Base-by-base conservation (phyloP, 2,113 vertebrate species). In the Petroica traversi region DNA sequence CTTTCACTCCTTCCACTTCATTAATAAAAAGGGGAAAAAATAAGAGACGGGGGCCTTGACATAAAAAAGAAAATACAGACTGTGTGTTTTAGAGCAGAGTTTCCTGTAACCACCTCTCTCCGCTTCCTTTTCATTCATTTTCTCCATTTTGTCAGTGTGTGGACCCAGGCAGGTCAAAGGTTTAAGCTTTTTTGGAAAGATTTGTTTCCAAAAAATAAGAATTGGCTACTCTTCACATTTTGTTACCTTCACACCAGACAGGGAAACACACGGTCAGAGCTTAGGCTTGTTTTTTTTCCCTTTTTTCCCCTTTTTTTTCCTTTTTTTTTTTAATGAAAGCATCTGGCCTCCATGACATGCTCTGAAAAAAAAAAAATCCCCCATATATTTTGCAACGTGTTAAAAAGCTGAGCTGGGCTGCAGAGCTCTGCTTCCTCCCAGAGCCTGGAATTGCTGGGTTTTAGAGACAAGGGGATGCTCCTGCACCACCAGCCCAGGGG, bases 221-320 rank as follows among this genome's bases (percentile, higher is more conserved):
- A 72, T 63, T 88, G 93, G 96, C 92, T 49, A 28, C 62, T 85
- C 83, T 54, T 52, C 18, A 45, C 63, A 66, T 92, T 94, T 91
- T 94, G 96, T 91, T 94, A 87, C 97, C 97, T 97, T 96, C 96
- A 55, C 87, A 76, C 72, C 93, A 72, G 75, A 28, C 84, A 24
- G 84, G 95, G 96, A 92, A 97, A 92, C 80, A 80, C 55, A 51
- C 5, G 8, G 90, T 95, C 97, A 89, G 92, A 94, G 92, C 91
- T 75, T 2, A 31, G 73, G 41, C 14, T 77, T 96, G 95, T 9
- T 80, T 66, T 86, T 46, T 40, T 64, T 49, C 3, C 20, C 11
- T 28, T 54, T 40, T 7, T n/a, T 2, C 12, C 14, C 2, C 1
- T 11, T 18, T 6, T 41, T 54, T 41, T 29, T n/a, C 57, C 2